Conservation (phyloP, 2,888 invertebrate genomes). For the Synergus umbraculus region DNA sequence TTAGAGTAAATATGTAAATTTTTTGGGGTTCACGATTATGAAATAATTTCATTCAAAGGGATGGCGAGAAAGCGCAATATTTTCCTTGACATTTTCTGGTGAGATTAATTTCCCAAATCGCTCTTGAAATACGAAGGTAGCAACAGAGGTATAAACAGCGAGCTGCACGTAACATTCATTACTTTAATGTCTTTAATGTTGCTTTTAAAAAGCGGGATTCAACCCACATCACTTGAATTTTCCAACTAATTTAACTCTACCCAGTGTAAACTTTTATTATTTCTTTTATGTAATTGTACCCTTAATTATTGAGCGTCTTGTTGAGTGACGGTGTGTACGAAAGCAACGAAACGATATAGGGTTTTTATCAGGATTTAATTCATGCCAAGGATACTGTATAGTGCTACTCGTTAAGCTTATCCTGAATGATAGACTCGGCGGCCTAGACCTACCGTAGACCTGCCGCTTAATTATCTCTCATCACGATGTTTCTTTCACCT, state of each 20-base stretch:
- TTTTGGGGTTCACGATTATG: not conserved
- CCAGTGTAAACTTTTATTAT: not conserved
- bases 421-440: constrained; percentile 56
- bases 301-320: constrained; percentile 55
- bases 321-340: constrained; percentile 56
- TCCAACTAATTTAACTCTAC: not conserved
- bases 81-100: constrained; percentile 19
- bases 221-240: not conserved
- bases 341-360: constrained; percentile 44
- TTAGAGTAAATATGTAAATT: constrained; percentile 17
- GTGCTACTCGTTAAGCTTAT: constrained; percentile 50
- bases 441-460: constrained; percentile 58
- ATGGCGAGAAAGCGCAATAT: not conserved
- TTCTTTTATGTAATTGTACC: not conserved
- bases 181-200: constrained; percentile 13
- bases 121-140: not conserved
- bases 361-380: constrained; percentile 55
- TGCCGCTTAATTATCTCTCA: constrained; percentile 56
- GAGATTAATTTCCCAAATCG: constrained; percentile 19
- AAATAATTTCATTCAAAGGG: constrained; percentile 11
- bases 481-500: constrained; percentile 48
- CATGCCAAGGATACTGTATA: constrained; percentile 68
- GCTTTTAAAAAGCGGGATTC: not conserved
- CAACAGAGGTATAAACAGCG: constrained; percentile 17
- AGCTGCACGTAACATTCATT: constrained; percentile 21